Base-by-base conservation (phyloP, 64 coral and sea anemone species). In the Montipora efflorescens region DNA sequence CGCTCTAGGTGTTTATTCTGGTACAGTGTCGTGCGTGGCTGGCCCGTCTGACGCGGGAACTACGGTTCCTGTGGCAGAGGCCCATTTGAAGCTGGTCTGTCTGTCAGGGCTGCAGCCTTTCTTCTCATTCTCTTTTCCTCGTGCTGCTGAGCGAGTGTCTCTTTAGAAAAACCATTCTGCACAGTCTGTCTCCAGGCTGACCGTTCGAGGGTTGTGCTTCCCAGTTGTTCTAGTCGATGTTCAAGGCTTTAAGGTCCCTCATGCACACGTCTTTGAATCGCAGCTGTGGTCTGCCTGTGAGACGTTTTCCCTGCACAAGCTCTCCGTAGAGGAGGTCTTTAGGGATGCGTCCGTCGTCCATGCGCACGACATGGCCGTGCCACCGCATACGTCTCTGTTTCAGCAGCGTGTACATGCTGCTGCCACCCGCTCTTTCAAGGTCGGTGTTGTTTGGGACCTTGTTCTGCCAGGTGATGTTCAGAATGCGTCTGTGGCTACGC, bases 251-350 rank as follows among this genome's bases (percentile, higher is more conserved):
- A 10, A 88, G 47, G 16, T 57, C 86, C 8, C 71, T 69, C 7
- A 36, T 88, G 68, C 8, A 74, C 2, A 52, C 70, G 20, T 89
- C 87, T 18, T 89, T 58, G 74, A 16, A 89, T 2, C 53, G 73
- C 50, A 89, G 52, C 5, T 89, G 49, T 1, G 87, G 52, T n/a
- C 87, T 53, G 36, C 74, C 52, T 19, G 48, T 15, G 20, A 22
- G 18, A 2, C 87, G 10, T 2, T 74, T 78, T 55, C 87, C 87
- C 20, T 74, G 55, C 3, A 44, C 87, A 8, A 78, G 22, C 13
- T 89, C n/a, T 28, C 87, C 74, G 18, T 89, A 76, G 9, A 78
- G 51, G 3, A 55, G 49, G 44, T 89, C 87, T 36, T 89, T 77
- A 1, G 74, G 73, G 22, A 89, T 89, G 8, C 73, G 1, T 9